Base-by-base conservation (phyloP, 2,797 vertebrate genomes). In the Amblyraja radiata region DNA sequence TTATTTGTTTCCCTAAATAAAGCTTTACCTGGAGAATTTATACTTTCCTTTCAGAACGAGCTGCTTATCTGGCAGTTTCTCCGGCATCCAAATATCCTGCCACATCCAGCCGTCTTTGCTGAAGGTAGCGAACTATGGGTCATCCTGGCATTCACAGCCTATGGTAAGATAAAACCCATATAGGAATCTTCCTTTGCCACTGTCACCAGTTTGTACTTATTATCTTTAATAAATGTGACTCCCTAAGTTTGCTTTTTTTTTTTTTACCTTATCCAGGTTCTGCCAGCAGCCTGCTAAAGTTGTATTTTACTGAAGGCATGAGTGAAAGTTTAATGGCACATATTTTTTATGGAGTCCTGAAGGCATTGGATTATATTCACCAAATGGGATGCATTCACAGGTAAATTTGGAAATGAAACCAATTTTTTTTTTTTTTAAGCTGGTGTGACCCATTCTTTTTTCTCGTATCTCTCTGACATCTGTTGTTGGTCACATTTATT, bases 301-400 rank as follows among this genome's bases (percentile, higher is more conserved):
- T 97, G 4, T 97, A 98, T 94, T 99, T 99, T 95, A 98, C 98
- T 36, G 98, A 99, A 94, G 98, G 99, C 93, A 99, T 99, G 98
- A 99, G 97, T 94, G 99, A 99, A 96, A 97, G 97, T 94, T 96
- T 99, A 94, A 98, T 99, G 93, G 97, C 98, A 32, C 98, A 98
- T 94, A 97, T 99, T 95, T 97, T 99, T 63, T 97, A 98, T 88
- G 98, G 98, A 54, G 98, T 97, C 78, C 96, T 99, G 93, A 97
- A 97, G 95, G 98, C 97, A 0, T 95, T 99, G 95, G 97, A 97
- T 93, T 99, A 99, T 95, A 97, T 99, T 94, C 99, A 99, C 94
- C 97, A 97, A 94, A 99, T 98, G 94, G 98, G 98, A 95, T 99
- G 97, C 93, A 98, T 99, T 96, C 99, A 99, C 97, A 98, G 99